These are phyloP conservation scores for Chelidonichthys spinosus DNA, from an alignment of 2,797 vertebrate genomes.

Conservation along the genomic window DNA sequence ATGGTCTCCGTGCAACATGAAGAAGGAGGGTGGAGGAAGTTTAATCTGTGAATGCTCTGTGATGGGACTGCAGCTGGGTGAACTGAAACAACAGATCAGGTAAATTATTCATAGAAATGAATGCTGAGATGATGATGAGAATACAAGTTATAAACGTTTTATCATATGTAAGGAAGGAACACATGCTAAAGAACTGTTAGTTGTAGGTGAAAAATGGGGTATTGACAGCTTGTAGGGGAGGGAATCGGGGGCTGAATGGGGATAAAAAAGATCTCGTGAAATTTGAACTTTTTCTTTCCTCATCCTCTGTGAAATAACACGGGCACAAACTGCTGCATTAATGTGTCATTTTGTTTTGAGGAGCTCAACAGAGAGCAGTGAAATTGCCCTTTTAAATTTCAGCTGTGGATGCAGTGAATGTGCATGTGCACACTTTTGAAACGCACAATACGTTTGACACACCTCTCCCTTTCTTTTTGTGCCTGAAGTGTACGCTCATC, in stretches of 20 bases:
- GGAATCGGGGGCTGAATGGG: constrained; percentile 42
- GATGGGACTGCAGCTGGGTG: constrained; percentile 59
- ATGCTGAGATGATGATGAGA: constrained; percentile 36
- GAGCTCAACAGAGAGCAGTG: constrained; percentile 76
- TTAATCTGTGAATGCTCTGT: constrained; percentile 52
- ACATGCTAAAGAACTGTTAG: constrained; percentile 31
- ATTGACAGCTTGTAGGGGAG: constrained; percentile 50
- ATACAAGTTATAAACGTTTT: constrained; percentile 29
- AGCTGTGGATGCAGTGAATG: constrained; percentile 50
- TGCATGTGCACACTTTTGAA: constrained; percentile 3
- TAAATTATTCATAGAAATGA: constrained; percentile 64
- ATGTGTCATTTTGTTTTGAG: constrained; percentile 75
- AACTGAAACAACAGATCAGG: constrained; percentile 51
- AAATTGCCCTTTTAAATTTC: constrained; percentile 75
- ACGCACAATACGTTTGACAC: constrained; percentile 34
- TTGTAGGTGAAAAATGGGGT: constrained; percentile 30
- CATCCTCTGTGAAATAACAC: constrained; percentile 76
- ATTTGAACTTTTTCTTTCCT: constrained; percentile 74
- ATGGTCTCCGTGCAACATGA: constrained; percentile 49
- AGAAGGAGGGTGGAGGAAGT: constrained; percentile 53
- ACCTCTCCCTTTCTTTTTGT: constrained; percentile 41
- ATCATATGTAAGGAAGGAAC: constrained; percentile 18
- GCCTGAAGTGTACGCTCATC: constrained; percentile 35
- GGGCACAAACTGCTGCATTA: constrained; percentile 68
- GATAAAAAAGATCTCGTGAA: constrained; percentile 63